Evolutionary conservation across 1,140 invertebrate genomes (phyloP).

Genomic region (Belonocnema kinseyi): DNA sequence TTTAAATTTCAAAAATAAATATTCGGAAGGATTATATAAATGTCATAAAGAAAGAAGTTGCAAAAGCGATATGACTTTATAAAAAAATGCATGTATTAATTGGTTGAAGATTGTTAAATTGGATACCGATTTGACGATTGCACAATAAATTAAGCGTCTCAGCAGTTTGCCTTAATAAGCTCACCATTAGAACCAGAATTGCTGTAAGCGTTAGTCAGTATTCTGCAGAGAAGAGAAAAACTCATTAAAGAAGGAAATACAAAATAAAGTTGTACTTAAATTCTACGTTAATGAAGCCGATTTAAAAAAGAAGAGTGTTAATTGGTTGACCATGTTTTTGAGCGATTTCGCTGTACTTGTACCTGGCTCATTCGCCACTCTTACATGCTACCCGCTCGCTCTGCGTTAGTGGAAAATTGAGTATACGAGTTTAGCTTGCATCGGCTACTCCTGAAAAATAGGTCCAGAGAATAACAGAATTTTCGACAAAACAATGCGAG

Average conservation of each 20-base stretch:
- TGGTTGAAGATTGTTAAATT: background rate
- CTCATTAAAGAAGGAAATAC: background rate
- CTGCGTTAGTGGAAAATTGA: slow-evolving; percentile 67
- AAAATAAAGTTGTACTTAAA: background rate
- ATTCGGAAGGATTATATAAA: background rate
- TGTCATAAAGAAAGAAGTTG: background rate
- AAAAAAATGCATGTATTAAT: background rate
- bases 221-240: slow-evolving; percentile 1
- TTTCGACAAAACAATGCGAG: background rate
- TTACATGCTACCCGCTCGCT: slow-evolving; percentile 60
- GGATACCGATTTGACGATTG: background rate
- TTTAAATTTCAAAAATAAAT: background rate
- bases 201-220: slow-evolving; percentile 16
- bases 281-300: slow-evolving; percentile 31
- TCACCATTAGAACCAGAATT: background rate
- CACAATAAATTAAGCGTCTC: background rate
- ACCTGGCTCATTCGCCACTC: slow-evolving; percentile 58
- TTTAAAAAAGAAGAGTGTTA: slow-evolving; percentile 29
- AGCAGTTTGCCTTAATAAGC: background rate
- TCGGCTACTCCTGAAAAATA: slow-evolving; percentile 67
- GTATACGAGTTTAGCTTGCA: slow-evolving; percentile 61
- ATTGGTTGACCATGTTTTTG: slow-evolving; percentile 8
- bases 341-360: slow-evolving; percentile 36
- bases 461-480: slow-evolving; percentile 34
- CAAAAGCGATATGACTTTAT: background rate